phyloP scores from a whole-genome alignment of 1,140 invertebrate genomes.

The Nasonia vitripennis region DNA sequence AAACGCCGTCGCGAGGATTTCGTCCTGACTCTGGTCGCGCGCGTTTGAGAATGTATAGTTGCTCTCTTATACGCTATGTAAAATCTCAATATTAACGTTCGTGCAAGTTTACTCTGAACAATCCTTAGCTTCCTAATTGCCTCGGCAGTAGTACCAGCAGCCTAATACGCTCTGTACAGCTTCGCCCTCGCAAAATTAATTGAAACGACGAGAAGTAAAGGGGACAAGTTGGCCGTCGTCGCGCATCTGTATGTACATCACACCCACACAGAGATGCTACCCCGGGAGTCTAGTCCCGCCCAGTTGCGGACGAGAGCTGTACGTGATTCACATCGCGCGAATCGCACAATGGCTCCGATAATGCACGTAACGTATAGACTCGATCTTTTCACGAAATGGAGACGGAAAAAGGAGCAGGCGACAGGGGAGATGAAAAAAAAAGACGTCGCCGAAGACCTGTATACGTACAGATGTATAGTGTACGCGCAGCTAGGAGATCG shows the following conservation, averaged over 20 bases:
- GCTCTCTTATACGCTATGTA: too few species aligned
- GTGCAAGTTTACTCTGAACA: too few species aligned
- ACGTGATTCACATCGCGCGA: conserved; percentile 48
- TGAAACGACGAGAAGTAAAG: conserved; percentile 41
- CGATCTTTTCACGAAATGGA: conserved; percentile 39
- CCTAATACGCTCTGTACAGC: neutral
- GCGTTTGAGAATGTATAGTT: conserved; percentile 24
- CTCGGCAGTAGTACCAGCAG: conserved; percentile 11
- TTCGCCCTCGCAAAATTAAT: conserved; percentile 35
- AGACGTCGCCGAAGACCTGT: too few species aligned
- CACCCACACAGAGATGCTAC: neutral
- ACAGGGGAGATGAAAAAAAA: neutral
- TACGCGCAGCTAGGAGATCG: too few species aligned
- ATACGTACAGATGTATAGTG: too few species aligned
- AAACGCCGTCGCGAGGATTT: conserved; percentile 42
- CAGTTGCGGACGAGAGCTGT: neutral
- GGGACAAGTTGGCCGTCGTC: conserved; percentile 34
- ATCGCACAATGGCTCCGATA: conserved; percentile 49
- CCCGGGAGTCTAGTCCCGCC: neutral
- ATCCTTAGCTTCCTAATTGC: conserved; percentile 48
- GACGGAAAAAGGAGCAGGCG: neutral
- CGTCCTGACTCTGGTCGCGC: conserved; percentile 68
- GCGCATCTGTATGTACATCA: neutral
- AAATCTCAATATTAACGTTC: too few species aligned
- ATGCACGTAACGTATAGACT: conserved; percentile 28